These are phyloP conservation scores for Labroides dimidiatus DNA, from an alignment of 2,797 vertebrate genomes.

Conservation along the genomic window DNA sequence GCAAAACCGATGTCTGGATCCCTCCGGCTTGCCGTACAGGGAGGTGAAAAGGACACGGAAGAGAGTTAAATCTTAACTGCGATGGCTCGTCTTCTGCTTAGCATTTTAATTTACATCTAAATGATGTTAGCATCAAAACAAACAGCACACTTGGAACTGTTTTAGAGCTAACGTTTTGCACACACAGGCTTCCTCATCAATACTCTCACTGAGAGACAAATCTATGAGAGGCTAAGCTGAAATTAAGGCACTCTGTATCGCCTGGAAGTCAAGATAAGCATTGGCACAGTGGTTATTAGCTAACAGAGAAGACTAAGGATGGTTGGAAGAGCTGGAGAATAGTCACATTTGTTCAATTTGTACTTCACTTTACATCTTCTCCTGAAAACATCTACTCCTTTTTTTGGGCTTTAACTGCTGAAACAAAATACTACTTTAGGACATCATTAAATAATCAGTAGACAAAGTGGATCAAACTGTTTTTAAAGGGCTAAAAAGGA, in stretches of 20 bases:
- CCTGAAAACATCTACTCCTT: no score
- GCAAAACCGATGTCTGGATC: slow-evolving; percentile 39
- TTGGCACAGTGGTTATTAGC: slow-evolving; percentile 2
- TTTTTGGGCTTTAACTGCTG: no score
- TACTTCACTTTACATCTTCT: background rate
- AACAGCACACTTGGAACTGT: background rate
- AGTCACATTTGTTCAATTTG: background rate
- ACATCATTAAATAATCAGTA: no score
- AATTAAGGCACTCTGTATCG: slow-evolving; percentile 8
- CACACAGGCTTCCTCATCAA: slow-evolving; percentile 17
- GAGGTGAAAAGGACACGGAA: slow-evolving; percentile 47
- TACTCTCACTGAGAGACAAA: slow-evolving; percentile 12
- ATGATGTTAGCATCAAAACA: slow-evolving; percentile 28
- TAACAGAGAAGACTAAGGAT: background rate
- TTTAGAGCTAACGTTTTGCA: slow-evolving; percentile 12
- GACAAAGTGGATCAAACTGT: no score
- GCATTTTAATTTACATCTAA: slow-evolving; percentile 25
- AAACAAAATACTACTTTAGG: no score
- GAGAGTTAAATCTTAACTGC: slow-evolving; percentile 15
- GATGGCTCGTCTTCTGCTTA: slow-evolving; percentile 19
- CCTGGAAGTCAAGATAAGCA: background rate
- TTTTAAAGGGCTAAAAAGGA: no score
- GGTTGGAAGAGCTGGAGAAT: slow-evolving; percentile 17
- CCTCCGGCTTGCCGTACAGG: slow-evolving; percentile 13
- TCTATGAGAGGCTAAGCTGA: background rate